A percentile compares a stretch with the other conserved stretches of the same genome.
phyloP scores from a whole-genome alignment of 2,113 vertebrate genomes.

The Hystrix brachyura region DNA sequence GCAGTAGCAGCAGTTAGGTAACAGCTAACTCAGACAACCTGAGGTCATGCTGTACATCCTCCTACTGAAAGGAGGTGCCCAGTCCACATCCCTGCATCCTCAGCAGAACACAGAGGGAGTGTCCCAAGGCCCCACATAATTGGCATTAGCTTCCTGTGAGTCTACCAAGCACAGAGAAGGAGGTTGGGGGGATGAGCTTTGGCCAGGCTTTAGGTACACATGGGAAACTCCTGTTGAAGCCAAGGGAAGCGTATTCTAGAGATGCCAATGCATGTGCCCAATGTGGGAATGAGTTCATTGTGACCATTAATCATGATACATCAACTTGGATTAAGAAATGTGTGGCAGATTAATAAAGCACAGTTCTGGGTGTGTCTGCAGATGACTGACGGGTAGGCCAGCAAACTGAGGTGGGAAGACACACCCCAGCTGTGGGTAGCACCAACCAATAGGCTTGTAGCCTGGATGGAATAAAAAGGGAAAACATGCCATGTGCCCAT shows the following conservation, averaged over 20 bases:
- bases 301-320: too few species aligned
- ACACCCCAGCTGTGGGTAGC: too few species aligned
- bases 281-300: not conserved
- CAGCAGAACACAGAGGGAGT: slow-evolving; percentile 30
- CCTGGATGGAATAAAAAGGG: too few species aligned
- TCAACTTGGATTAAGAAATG: too few species aligned
- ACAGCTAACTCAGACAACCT: not conserved
- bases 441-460: too few species aligned
- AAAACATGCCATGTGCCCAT: too few species aligned
- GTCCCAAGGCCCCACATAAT: not conserved
- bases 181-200: not conserved
- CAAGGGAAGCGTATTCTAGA: not conserved
- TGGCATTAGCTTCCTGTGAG: not conserved
- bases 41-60: not conserved
- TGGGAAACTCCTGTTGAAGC: not conserved
- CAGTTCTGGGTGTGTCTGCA: too few species aligned
- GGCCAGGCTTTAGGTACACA: not conserved
- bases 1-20: not conserved
- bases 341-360: too few species aligned
- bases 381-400: too few species aligned
- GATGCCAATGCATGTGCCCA: not conserved
- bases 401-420: too few species aligned
- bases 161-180: not conserved
- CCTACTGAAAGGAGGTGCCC: not conserved
- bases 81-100: not conserved